Percentiles rank a stretch among this genome's conserved stretches.
These are phyloP conservation scores for Pantherophis guttatus DNA, from an alignment of 2,113 vertebrate genomes.

Conservation along the genomic window DNA sequence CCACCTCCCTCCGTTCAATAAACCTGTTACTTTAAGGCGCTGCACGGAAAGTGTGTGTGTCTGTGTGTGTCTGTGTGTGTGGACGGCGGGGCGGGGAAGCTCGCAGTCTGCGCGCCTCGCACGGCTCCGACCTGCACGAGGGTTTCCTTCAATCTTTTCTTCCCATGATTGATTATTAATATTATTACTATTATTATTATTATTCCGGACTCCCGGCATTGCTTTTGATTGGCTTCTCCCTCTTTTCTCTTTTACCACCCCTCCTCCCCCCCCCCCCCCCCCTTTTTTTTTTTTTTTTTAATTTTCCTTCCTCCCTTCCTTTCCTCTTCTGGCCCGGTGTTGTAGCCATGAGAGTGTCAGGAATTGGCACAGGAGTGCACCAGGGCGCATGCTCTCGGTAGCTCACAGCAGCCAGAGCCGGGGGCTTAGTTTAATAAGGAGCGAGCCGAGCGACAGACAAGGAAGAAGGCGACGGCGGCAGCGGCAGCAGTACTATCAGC, in stretches of 20 bases:
- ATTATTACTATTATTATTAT: background rate
- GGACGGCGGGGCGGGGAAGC: slow-evolving; percentile 9
- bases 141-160: background rate
- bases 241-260: background rate
- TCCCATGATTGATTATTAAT: background rate
- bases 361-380: slow-evolving; percentile 7
- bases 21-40: slow-evolving; percentile 59
- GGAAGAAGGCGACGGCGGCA: background rate
- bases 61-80: background rate
- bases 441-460: background rate
- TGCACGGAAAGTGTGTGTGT: background rate
- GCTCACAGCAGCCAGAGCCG: background rate
- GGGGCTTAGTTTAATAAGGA: slow-evolving; percentile 15
- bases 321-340: background rate
- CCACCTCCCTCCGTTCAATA: slow-evolving; percentile 11
- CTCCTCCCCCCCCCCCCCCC: slow-evolving; percentile 43
- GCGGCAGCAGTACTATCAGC: slow-evolving; percentile 33
- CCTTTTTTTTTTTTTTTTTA: background rate
- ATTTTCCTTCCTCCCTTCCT: background rate
- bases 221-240: background rate
- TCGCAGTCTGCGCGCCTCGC: background rate
- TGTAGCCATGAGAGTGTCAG: background rate
- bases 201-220: background rate
- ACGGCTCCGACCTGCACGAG: background rate
- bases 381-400: slow-evolving; percentile 76